Evolutionary conservation across 2,797 vertebrate species (phyloP), one percentile per base, ranked within the genome.

Genomic region (Peromyscus aztecus): DNA sequence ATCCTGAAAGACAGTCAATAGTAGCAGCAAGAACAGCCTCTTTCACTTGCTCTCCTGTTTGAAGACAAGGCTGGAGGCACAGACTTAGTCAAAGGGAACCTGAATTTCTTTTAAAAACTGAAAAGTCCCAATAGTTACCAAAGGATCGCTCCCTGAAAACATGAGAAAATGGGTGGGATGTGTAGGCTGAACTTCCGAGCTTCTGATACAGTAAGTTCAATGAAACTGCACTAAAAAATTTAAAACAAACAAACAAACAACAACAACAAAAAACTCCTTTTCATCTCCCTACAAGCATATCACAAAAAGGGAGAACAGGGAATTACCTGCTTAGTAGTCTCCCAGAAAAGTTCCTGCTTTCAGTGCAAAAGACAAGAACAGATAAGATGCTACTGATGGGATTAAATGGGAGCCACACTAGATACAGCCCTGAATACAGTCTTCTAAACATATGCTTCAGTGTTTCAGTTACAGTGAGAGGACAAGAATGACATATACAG

Each of bases 101-200:
- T 57, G 63, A 95, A 37, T 86, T 95, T 82, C 82, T 94, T 96
- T 97, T 91, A 80, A 82, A 95, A 96, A 88, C 61, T 77, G 65
- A 83, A 90, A 90, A 94, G 46, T 77, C 88, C 93, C 89, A 80
- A 85, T 73, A 86, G 87, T 85, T 94, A 92, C 75, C 85, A 84
- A 93, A 94, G 75, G 75, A 69, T 75, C 75, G 89, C 78, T 95
- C 91, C 85, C 77, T 91, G 71, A 75, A 94, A 96, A 86, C 88
- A 73, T 94, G 31, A 94, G 78, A 97, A 95, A 88, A 69, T 61
- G 37, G 83, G 78, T 6, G 59, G 46, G 82, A 82, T 4, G 43
- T 85, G 90, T 67, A 77, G 86, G 75, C 6, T 77, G 46, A 89
- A 63, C 19, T 61, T 94, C 94, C 82, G 19, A 43, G 78, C 65